phyloP scores from a whole-genome alignment of 2,888 invertebrate genomes.

The Ecdyonurus torrentis region DNA sequence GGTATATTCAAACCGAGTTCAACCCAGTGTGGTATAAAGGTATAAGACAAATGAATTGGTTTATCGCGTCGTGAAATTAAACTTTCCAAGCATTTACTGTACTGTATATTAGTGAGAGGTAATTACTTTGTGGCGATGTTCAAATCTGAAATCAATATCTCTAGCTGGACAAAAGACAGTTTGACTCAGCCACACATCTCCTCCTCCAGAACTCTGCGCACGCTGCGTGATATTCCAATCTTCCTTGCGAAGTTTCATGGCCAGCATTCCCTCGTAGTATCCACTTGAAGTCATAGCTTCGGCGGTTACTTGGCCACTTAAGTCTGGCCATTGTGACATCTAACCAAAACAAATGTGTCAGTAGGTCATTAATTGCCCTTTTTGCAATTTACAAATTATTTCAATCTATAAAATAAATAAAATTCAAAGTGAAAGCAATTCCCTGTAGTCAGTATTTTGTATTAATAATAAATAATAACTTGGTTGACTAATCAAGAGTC shows the following conservation, averaged over 20 bases:
- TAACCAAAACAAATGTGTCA: not conserved
- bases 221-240: constrained; percentile 1
- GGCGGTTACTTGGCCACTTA: not conserved
- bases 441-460: too few species aligned
- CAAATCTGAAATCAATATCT: not conserved
- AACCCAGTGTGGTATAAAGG: too few species aligned
- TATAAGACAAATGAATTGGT: too few species aligned
- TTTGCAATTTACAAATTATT: too few species aligned
- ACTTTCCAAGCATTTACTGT: too few species aligned
- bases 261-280: not conserved
- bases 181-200: not conserved
- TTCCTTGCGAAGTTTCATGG: not conserved
- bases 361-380: not conserved
- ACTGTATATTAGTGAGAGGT: too few species aligned
- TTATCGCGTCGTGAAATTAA: too few species aligned
- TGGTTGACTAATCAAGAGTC: too few species aligned
- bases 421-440: too few species aligned
- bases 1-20: too few species aligned
- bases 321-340: not conserved
- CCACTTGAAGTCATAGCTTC: not conserved
- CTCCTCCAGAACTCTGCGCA: not conserved
- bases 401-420: too few species aligned
- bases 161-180: not conserved
- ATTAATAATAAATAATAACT: too few species aligned
- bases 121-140: constrained; percentile 1